Evolutionary conservation across 2,888 invertebrate species (phyloP), one percentile per base, ranked within the genome.

Genomic region (Mesorhabditis sp.): DNA sequence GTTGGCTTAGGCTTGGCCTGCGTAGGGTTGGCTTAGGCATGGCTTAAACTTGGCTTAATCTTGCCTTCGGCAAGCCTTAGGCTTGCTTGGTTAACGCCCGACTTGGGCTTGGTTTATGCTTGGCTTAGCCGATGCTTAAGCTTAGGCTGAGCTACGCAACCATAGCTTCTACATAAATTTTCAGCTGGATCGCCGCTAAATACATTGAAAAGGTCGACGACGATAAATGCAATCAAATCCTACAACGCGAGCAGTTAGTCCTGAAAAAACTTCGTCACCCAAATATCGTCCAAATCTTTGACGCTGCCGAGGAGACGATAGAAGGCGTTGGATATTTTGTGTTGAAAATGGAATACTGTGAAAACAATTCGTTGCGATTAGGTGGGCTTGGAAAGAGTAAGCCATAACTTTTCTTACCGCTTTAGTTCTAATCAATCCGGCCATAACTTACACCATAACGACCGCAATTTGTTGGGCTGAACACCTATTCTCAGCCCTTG

Each of bases 401-500:
- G n/a, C n/a, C n/a, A n/a, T n/a, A n/a, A n/a, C n/a, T n/a, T n/a
- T n/a, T n/a, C n/a, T n/a, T n/a, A n/a, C n/a, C n/a, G n/a, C 50
- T 50, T 50, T 50, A 50, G 58, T 50, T 10, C 7, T 50, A 10
- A 50, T 13, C 58, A n/a, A 50, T 50, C 7, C 58, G n/a, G n/a
- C 58, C 1, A 50, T 50, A 50, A 50, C n/a, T 2, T 50, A 50
- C 58, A 50, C 7, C n/a, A 10, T 13, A 50, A 50, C 7, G n/a
- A 50, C 58, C 10, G 58, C n/a, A n/a, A 50, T 50, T n/a, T 50
- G 58, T n/a, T 50, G 58, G 58, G 58, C 58, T n/a, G 58, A 50
- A n/a, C 58, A 50, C n/a, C 58, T 50, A 10, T 50, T 50, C 58
- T n/a, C 10, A 13, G 58, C 58, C 7, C 58, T 50, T 50, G 10